phyloP scores from a whole-genome alignment of 1,140 invertebrate genomes.

The Drosophila trapezifrons region DNA sequence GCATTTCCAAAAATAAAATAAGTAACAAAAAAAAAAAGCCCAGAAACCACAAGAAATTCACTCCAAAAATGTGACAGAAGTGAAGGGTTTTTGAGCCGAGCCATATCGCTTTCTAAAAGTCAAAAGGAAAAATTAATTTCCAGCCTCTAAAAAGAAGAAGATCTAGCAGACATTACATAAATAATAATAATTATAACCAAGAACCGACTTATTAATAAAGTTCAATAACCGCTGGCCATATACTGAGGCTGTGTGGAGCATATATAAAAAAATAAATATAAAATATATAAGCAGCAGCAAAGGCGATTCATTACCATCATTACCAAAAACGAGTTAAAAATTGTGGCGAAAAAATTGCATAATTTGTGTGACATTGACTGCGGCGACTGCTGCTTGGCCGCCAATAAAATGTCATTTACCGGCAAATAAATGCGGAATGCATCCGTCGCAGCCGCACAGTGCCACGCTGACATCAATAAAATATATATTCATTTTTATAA shows the following conservation, averaged over 20 bases:
- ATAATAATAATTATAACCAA: slow-evolving; percentile 31
- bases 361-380: slow-evolving; percentile 77
- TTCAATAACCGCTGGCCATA: slow-evolving; percentile 75
- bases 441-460: slow-evolving; percentile 26
- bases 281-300: slow-evolving; percentile 18
- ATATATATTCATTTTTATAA: slow-evolving; percentile 75
- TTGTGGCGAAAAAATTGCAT: slow-evolving; percentile 82
- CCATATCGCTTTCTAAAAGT: slow-evolving; percentile 10
- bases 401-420: slow-evolving; percentile 80
- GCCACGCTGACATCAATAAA: slow-evolving; percentile 47
- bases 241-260: slow-evolving; percentile 15
- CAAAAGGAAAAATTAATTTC: neutral
- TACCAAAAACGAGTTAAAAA: slow-evolving; percentile 79
- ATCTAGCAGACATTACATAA: slow-evolving; percentile 11
- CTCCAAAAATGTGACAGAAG: slow-evolving; percentile 40
- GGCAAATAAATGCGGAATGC: slow-evolving; percentile 47
- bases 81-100: slow-evolving; percentile 19
- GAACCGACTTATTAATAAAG: slow-evolving; percentile 9
- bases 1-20: slow-evolving; percentile 33
- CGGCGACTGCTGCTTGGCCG: slow-evolving; percentile 22
- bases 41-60: slow-evolving; percentile 21
- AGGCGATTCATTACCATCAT: slow-evolving; percentile 75
- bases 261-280: slow-evolving; percentile 3
- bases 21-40: slow-evolving; percentile 1
- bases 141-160: neutral